Percentiles rank a stretch among this genome's conserved stretches.
Evolutionary conservation across 2,888 invertebrate species (phyloP).

Genomic region (Ligdia adustata): DNA sequence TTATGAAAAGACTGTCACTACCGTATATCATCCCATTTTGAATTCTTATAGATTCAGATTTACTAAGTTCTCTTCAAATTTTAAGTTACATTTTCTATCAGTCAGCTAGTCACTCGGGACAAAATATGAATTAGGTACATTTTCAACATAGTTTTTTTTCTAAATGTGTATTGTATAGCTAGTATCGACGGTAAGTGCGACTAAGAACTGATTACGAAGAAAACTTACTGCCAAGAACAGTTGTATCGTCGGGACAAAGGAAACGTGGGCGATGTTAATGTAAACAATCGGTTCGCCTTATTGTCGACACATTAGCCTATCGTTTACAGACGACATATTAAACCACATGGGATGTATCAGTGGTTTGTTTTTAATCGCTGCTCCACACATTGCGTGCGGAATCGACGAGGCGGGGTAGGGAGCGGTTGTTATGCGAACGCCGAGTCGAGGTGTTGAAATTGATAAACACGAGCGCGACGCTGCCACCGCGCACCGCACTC

Average conservation of each 20-base stretch:
- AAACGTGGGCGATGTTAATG: constrained; percentile 29
- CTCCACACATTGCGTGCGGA: constrained; percentile 52
- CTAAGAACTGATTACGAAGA: constrained; percentile 37
- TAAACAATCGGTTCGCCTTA: constrained; percentile 41
- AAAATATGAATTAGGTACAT: too few relatives aligned
- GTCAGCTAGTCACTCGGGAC: too few relatives aligned
- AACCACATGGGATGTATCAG: constrained; percentile 55
- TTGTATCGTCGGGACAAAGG: constrained; percentile 34
- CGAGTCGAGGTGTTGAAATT: constrained; percentile 52
- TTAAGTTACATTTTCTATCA: too few relatives aligned
- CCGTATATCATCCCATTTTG: too few relatives aligned
- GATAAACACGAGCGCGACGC: constrained; percentile 57
- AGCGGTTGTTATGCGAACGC: constrained; percentile 61
- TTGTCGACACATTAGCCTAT: constrained; percentile 38
- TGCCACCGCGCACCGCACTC: constrained; percentile 38
- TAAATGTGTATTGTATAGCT: too few relatives aligned
- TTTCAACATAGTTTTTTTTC: too few relatives aligned
- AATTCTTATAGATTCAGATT: too few relatives aligned
- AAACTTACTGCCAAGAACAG: constrained; percentile 32
- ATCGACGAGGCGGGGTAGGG: constrained; percentile 41
- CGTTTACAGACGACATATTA: constrained; percentile 49
- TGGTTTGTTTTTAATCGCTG: constrained; percentile 50
- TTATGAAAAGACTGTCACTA: too few relatives aligned
- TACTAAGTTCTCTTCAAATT: too few relatives aligned
- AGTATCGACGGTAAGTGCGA: too few relatives aligned